phyloP scores from a whole-genome alignment of 2,888 invertebrate genomes.

The Scaptomyza parva region DNA sequence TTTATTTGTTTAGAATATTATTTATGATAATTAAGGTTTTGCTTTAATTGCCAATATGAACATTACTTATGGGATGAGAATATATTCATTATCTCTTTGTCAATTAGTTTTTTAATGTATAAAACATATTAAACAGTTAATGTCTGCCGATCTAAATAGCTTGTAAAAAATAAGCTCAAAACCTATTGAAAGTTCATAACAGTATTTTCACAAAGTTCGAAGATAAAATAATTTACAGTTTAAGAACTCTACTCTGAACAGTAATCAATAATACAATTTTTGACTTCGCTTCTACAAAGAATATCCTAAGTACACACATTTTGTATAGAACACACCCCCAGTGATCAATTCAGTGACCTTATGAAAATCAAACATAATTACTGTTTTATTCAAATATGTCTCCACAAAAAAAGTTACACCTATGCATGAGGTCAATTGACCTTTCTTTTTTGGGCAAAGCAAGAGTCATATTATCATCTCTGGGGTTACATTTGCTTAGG shows the following conservation, averaged over 20 bases:
- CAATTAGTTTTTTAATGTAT: no score
- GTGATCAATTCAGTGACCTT: slow-evolving; percentile 30
- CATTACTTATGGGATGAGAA: no score
- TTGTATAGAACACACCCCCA: background rate
- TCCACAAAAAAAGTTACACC: slow-evolving; percentile 4
- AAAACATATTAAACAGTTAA: no score
- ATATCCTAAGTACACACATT: slow-evolving; percentile 14
- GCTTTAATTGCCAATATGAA: background rate
- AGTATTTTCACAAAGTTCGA: no score
- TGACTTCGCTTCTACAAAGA: background rate
- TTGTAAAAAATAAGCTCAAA: no score
- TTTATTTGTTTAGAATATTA: background rate
- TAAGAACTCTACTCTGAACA: no score
- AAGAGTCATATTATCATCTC: slow-evolving; percentile 31
- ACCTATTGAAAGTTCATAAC: no score
- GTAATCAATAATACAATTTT: background rate
- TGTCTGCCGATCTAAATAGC: no score
- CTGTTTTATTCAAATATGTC: slow-evolving; percentile 70
- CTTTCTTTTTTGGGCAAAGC: slow-evolving; percentile 46
- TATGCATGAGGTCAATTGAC: slow-evolving; percentile 58
- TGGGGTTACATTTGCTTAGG: slow-evolving; percentile 20
- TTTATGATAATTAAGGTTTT: background rate
- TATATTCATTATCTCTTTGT: no score
- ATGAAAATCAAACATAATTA: slow-evolving; percentile 64
- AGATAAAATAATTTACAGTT: no score